phyloP scores from a whole-genome alignment of 2,797 vertebrate genomes.

The Pitangus sulphuratus region DNA sequence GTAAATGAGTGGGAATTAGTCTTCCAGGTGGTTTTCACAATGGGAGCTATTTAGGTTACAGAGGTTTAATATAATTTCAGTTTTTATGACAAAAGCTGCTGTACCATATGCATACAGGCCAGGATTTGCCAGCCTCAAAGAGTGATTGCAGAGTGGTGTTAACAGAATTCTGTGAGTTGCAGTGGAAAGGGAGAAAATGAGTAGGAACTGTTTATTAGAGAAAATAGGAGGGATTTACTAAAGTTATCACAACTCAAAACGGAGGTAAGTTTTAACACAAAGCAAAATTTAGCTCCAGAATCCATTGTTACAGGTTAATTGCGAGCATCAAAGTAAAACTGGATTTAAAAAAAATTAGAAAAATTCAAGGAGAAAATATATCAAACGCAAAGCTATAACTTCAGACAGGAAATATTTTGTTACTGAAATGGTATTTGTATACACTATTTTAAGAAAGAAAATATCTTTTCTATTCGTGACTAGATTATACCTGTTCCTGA shows the following conservation, averaged over 20 bases:
- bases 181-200: not conserved
- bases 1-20: not conserved
- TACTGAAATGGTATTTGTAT: not conserved
- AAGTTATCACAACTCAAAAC: not conserved
- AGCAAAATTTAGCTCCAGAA: not conserved
- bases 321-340: not conserved
- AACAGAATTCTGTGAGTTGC: not conserved
- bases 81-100: constrained; percentile 20
- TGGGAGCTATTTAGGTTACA: not conserved
- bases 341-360: not conserved
- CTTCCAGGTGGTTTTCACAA: not conserved
- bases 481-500: not conserved
- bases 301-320: not conserved
- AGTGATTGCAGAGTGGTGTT: not conserved
- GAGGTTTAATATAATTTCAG: not conserved
- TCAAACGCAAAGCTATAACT: not conserved
- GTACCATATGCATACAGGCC: not conserved
- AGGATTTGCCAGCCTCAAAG: not conserved
- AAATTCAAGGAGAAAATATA: not conserved
- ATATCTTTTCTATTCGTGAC: not conserved
- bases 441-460: not conserved
- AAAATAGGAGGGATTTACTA: not conserved
- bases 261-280: not conserved
- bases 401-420: not conserved
- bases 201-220: not conserved